Percentiles rank a stretch among this genome's conserved stretches.
Evolutionary conservation across 2,888 invertebrate species (phyloP).

Genomic region (Ariolimax columbianus): DNA sequence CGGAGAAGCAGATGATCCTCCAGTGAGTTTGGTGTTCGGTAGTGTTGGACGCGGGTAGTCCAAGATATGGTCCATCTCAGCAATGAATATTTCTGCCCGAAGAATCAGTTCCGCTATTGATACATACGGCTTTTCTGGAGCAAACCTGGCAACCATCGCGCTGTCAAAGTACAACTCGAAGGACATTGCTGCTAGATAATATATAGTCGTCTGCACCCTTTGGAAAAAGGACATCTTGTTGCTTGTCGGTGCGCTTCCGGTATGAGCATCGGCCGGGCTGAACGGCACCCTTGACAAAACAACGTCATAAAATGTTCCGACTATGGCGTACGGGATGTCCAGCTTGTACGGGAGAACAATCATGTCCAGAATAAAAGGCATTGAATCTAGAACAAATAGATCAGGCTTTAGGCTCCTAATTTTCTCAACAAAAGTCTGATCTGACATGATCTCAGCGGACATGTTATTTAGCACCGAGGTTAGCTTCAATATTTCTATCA

Average conservation of each 20-base stretch:
- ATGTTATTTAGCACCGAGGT: too few species aligned
- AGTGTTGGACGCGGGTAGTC: constrained; percentile 57
- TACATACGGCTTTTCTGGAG: constrained; percentile 53
- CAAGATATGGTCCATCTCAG: constrained; percentile 58
- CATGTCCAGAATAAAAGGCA: constrained; percentile 46
- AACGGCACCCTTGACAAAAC: constrained; percentile 46
- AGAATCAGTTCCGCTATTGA: constrained; percentile 46
- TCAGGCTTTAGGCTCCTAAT: constrained; percentile 47
- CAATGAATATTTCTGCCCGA: constrained; percentile 52
- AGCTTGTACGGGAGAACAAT: constrained; percentile 51
- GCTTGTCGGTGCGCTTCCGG: constrained; percentile 12
- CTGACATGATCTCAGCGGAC: neutral
- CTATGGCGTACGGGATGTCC: constrained; percentile 49
- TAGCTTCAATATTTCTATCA: too few species aligned
- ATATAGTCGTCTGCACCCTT: constrained; percentile 37
- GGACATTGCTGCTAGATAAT: constrained; percentile 11
- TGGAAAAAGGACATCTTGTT: constrained; percentile 49
- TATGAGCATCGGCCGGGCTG: constrained; percentile 39
- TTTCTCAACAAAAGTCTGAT: constrained; percentile 37
- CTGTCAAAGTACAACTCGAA: constrained; percentile 49
- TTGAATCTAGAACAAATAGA: constrained; percentile 50
- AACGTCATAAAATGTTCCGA: constrained; percentile 47
- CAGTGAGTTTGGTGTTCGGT: constrained; percentile 58
- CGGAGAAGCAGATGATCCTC: constrained; percentile 58
- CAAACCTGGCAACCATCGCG: constrained; percentile 52